A percentile compares a stretch with the other conserved stretches of the same genome.
These are phyloP conservation scores for Ennomos quercinarius DNA, from an alignment of 2,888 invertebrate species.

Conservation along the genomic window DNA sequence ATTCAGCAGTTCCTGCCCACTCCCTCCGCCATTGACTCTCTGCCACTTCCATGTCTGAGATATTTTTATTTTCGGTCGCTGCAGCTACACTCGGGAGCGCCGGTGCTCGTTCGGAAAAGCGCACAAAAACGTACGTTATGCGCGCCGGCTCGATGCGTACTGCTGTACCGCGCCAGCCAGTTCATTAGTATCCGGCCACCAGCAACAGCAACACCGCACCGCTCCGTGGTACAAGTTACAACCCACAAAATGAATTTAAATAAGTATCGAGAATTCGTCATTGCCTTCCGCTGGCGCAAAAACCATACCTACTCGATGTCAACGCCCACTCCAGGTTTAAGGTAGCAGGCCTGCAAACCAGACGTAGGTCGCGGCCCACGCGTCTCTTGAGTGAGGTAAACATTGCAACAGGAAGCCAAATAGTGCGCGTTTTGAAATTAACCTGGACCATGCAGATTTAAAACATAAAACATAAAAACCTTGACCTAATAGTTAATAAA, in stretches of 20 bases:
- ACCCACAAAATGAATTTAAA: slow-evolving; percentile 71
- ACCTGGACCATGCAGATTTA: slow-evolving; percentile 1
- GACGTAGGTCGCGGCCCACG: slow-evolving; percentile 70
- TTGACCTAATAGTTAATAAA: too few relatives aligned
- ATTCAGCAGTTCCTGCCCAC: slow-evolving; percentile 82
- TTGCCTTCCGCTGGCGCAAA: slow-evolving; percentile 74
- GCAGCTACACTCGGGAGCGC: slow-evolving; percentile 79
- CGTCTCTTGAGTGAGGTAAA: slow-evolving; percentile 45
- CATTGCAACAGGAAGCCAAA: slow-evolving; percentile 43
- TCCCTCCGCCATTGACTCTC: slow-evolving; percentile 78
- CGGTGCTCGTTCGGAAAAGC: slow-evolving; percentile 53
- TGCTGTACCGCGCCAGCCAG: slow-evolving; percentile 45
- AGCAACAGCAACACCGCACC: slow-evolving; percentile 41
- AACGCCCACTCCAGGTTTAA: slow-evolving; percentile 71
- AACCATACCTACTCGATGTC: slow-evolving; percentile 75
- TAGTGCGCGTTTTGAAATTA: slow-evolving; percentile 19
- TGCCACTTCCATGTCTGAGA: slow-evolving; percentile 75
- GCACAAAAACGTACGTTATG: slow-evolving; percentile 64
- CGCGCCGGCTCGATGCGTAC: slow-evolving; percentile 72
- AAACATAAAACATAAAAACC: too few relatives aligned
- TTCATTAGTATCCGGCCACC: slow-evolving; percentile 43
- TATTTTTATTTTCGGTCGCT: slow-evolving; percentile 63
- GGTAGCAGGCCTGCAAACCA: slow-evolving; percentile 59
- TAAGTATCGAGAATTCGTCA: slow-evolving; percentile 70
- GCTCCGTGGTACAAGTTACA: slow-evolving; percentile 56